Base-by-base conservation (phyloP, 2,888 invertebrate species). In the Oasisia sp. region DNA sequence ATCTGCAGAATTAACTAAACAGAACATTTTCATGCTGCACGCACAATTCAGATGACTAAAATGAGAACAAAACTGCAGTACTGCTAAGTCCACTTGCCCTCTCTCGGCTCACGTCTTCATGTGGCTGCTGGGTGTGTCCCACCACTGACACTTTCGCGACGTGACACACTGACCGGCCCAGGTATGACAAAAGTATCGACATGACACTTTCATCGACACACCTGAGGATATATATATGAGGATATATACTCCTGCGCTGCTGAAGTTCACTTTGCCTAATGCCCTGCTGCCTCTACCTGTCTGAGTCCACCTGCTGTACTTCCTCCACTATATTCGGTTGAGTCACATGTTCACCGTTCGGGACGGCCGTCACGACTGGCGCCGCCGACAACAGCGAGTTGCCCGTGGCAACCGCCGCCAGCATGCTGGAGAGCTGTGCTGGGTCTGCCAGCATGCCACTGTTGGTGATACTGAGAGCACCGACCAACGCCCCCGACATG, bases 371-470 rank as follows among this genome's bases (percentile, higher is more conserved):
- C n/a, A 27, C n/a, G 74, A n/a, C 74, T 7, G 14, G 74, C 27
- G 74, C n/a, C 74, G 74, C n/a, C 74, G 74, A 74, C 74, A 74
- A 27, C 74, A 74, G 27, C n/a, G 74, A 74, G 74, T 74, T 74
- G 74, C 74, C n/a, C 27, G 74, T 74, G 74, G 74, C 74, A 7
- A 74, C 74, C 27, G 74, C 74, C n/a, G 74, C 74, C 74, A 74
- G 74, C 74, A 74, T 74, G n/a, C 74, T n/a, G 74, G 74, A 27
- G 27, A 74, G 74, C 1, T 74, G 74, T 74, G 74, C 74, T 19
- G 74, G 74, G 27, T 74, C 74, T 74, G 74, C 74, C 74, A 74
- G 74, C 27, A 74, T 19, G 74, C 74, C 74, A 27, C 74, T 74
- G 74, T 74, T 74, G 74, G 74, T 74, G 74, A 74, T 74, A 27